phyloP scores from a whole-genome alignment of 1,140 invertebrate species.

The Microplitis demolitor region DNA sequence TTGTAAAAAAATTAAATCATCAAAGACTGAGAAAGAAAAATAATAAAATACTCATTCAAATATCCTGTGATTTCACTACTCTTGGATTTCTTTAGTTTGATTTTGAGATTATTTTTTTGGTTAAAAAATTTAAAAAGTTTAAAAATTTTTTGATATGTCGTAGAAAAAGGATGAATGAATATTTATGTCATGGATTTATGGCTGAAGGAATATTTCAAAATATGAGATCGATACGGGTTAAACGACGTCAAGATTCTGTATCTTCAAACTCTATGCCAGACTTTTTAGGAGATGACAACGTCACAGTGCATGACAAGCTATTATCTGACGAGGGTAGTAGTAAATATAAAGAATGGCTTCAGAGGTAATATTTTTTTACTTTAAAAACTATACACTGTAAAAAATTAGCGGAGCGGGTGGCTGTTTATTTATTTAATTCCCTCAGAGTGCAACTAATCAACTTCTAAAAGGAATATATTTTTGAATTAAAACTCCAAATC shows the following conservation, averaged over 20 bases:
- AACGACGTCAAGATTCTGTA: slow-evolving; percentile 55
- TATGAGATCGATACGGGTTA: slow-evolving; percentile 59
- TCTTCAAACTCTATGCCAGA: slow-evolving; percentile 38
- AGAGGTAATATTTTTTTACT: slow-evolving; percentile 61
- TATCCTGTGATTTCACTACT: no score
- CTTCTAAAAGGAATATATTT: no score
- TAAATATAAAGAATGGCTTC: slow-evolving; percentile 72
- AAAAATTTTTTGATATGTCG: not conserved
- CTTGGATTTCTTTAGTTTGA: not conserved
- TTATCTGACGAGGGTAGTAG: slow-evolving; percentile 70
- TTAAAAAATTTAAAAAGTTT: not conserved
- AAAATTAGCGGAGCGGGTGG: no score
- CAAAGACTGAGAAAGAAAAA: no score
- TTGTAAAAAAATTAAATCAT: no score
- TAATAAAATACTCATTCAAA: no score
- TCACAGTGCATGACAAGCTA: slow-evolving; percentile 61
- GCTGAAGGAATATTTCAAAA: slow-evolving; percentile 72
- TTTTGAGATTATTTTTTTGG: not conserved
- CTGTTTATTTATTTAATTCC: no score
- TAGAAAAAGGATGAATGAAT: slow-evolving; percentile 76
- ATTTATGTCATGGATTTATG: slow-evolving; percentile 71
- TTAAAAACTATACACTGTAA: not conserved
- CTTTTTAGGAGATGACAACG: slow-evolving; percentile 39
- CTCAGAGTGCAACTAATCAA: no score
- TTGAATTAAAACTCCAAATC: no score